Evolutionary conservation across 2,113 vertebrate species (phyloP).

Genomic region (zebrafish (Danio rerio)): DNA sequence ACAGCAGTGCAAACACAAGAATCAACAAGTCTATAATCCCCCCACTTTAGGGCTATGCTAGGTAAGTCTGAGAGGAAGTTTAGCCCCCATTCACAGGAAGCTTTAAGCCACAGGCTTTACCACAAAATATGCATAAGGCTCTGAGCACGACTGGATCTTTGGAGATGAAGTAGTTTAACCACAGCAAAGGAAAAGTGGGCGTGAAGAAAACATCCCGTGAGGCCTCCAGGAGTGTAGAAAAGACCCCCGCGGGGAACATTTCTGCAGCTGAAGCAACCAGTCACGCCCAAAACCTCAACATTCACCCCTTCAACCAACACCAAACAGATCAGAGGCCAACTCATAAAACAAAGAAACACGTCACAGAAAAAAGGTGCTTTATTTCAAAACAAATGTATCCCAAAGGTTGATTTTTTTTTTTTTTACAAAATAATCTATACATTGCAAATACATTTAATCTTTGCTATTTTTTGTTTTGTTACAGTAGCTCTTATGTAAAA

Average conservation of each 20-base stretch:
- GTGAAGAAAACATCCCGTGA: constrained; percentile 7
- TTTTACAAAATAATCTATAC: constrained; percentile 49
- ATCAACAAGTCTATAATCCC: constrained; percentile 39
- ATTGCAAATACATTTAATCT: constrained; percentile 60
- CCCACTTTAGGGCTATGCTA: constrained; percentile 42
- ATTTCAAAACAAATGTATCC: constrained; percentile 73
- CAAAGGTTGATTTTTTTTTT: constrained; percentile 60
- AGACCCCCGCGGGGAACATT: constrained; percentile 5
- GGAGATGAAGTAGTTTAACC: constrained; percentile 43
- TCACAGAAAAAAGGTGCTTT: constrained; percentile 81
- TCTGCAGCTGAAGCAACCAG: constrained; percentile 37
- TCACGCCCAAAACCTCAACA: constrained; percentile 9
- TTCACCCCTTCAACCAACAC: background rate
- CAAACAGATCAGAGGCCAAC: background rate
- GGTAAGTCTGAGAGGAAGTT: constrained; percentile 27
- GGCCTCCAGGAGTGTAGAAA: constrained; percentile 5
- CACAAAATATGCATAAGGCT: constrained; percentile 15
- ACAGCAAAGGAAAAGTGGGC: constrained; percentile 33
- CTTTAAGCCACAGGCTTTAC: constrained; percentile 35
- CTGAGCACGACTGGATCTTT: background rate
- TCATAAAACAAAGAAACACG: constrained; percentile 8
- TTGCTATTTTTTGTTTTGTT: constrained; percentile 24
- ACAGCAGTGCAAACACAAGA: constrained; percentile 48
- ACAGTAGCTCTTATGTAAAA: constrained; percentile 67
- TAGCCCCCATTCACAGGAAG: constrained; percentile 36